Evolutionary conservation across 2,888 invertebrate species (phyloP), one percentile per base, ranked within the genome.

Genomic region (Melanostoma mellinum): DNA sequence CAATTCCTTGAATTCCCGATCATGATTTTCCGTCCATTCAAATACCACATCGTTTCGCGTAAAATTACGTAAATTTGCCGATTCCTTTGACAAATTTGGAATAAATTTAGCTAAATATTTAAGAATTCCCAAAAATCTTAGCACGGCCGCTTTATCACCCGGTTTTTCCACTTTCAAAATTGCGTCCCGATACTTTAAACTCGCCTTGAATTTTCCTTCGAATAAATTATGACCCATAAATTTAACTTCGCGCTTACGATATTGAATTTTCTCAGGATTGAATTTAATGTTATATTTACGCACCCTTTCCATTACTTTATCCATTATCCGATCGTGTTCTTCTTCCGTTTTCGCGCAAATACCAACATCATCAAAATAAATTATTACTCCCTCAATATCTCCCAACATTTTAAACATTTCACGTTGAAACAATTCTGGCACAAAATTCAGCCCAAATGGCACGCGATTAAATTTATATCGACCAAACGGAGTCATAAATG

Each of bases 401-500:
- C 87, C 89, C 82, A 89, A 89, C 20, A 88, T 86, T 32, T 76
- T 79, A 38, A 86, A 85, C 79, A 88, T 88, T 55, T 85, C 85
- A 42, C 80, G 85, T 74, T 89, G 88, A 85, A 89, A 89, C 20
- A 88, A 87, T 86, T 89, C 89, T 4, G 88, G 87, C 2, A 88
- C 87, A 2, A 85, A 76, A 6, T 86, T 87, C 3, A 89, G 38
- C 1, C 89, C 89, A 87, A 89, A 53, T 6, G 53, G 53, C 6
- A 53, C 36, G 89, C 1, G 56, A 44, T 79, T 80, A 36, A 85
- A 86, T 76, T 77, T 82, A 52, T 53, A 85, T 9, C 85, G 46
- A 3, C 86, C 86, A 61, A 86, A 86, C 4, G 85, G 86, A 6
- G 86, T 87, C 78, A 85, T 82, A 53, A 87, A 87, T 3, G 87